A percentile compares a stretch with the other conserved stretches of the same genome.
Conservation (phyloP, 2,797 vertebrate genomes). For the Coracias cyanogaster region DNA sequence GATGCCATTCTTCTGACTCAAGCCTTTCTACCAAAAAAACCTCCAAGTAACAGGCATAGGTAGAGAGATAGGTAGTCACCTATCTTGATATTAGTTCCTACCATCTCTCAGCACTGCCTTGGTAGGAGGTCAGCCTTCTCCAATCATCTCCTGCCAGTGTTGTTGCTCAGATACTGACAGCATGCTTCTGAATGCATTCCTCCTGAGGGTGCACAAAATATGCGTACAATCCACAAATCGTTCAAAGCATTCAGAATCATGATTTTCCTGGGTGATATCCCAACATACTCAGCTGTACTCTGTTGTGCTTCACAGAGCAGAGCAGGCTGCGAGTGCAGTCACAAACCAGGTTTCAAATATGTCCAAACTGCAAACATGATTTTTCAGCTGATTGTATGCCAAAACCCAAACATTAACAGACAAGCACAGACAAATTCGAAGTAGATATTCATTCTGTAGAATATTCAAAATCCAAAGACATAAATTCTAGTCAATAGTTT, state of each 20-base stretch:
- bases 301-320: not conserved
- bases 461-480: not conserved
- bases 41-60: not conserved
- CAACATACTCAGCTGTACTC: not conserved
- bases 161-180: not conserved
- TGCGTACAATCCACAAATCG: not conserved
- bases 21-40: not conserved
- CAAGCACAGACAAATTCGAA: not conserved
- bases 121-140: not conserved
- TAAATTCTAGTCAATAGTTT: not conserved
- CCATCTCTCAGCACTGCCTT: not conserved
- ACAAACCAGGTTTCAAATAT: not conserved
- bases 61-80: not conserved
- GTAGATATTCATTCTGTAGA: not conserved
- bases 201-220: not conserved
- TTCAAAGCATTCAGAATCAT: not conserved
- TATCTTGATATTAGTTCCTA: not conserved
- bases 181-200: rapidly evolving
- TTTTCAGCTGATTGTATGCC: not conserved
- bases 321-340: not conserved
- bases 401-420: not conserved
- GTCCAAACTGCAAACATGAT: not conserved
- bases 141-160: not conserved
- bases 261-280: not conserved
- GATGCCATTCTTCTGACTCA: not conserved